These are phyloP conservation scores for Cydia splendana DNA, from an alignment of 1,140 invertebrate genomes.

Conservation along the genomic window DNA sequence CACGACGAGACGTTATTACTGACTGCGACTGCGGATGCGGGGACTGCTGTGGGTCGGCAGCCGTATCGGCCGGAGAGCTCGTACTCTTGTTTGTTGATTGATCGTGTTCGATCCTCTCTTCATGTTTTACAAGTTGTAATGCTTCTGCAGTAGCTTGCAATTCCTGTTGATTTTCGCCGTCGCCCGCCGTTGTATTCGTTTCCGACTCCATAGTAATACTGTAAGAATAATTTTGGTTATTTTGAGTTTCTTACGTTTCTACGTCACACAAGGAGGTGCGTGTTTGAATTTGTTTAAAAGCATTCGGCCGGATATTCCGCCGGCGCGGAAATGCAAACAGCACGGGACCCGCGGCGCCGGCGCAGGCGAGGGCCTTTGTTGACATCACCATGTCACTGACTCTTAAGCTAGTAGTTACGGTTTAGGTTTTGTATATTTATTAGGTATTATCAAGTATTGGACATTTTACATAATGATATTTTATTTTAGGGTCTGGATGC, in stretches of 20 bases:
- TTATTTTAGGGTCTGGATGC: too few relatives aligned
- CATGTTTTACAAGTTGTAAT: slow-evolving; percentile 65
- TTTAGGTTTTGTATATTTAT: background rate
- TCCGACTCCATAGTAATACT: slow-evolving; percentile 60
- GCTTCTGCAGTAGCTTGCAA: slow-evolving; percentile 50
- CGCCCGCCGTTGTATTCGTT: slow-evolving; percentile 44
- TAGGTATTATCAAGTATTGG: background rate
- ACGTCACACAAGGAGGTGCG: slow-evolving; percentile 23
- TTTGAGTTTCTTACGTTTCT: background rate
- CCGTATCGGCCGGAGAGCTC: slow-evolving; percentile 31
- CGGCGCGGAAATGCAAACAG: slow-evolving; percentile 61
- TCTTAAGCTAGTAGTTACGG: slow-evolving; percentile 19
- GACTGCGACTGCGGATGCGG: slow-evolving; percentile 59
- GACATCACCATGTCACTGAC: slow-evolving; percentile 29
- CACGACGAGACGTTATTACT: slow-evolving; percentile 80
- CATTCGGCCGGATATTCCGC: slow-evolving; percentile 59
- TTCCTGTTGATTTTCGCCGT: slow-evolving; percentile 48
- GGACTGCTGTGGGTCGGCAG: slow-evolving; percentile 32
- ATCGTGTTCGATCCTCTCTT: slow-evolving; percentile 48
- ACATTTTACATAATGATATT: too few relatives aligned
- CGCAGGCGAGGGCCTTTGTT: slow-evolving; percentile 45
- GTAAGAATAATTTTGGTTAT: slow-evolving; percentile 35
- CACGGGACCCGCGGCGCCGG: slow-evolving; percentile 53
- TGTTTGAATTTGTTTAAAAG: slow-evolving; percentile 38
- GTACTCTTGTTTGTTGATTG: slow-evolving; percentile 24